These are phyloP conservation scores for Xestia ashworthii DNA, from an alignment of 2,888 invertebrate genomes.

Conservation along the genomic window DNA sequence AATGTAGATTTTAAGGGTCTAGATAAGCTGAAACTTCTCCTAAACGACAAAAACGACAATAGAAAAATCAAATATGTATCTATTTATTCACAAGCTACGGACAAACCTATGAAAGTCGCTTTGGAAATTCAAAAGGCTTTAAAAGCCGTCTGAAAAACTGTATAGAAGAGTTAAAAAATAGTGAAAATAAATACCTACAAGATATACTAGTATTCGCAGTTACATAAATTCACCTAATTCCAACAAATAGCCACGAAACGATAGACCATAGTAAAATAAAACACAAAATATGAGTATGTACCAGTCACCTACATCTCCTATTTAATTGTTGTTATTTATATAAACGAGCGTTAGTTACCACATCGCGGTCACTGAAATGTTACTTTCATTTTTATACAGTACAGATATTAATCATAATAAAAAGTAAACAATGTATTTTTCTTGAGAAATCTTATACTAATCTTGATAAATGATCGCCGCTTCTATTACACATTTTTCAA, in stretches of 20 bases:
- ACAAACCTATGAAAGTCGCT: not conserved
- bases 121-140: not conserved
- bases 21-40: not conserved
- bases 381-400: constrained; percentile 46
- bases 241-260: not conserved
- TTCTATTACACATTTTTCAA: not conserved
- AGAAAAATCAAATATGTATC: not conserved
- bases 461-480: not conserved
- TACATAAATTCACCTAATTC: constrained; percentile 2
- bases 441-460: constrained; percentile 4
- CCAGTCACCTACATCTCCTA: constrained; percentile 32
- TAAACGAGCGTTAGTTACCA: constrained; percentile 36
- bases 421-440: constrained; percentile 1
- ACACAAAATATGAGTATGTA: not conserved
- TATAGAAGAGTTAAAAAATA: not conserved
- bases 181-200: too few relatives aligned
- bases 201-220: not conserved
- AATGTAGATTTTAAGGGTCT: too few relatives aligned
- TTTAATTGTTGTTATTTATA: constrained; percentile 26
- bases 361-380: constrained; percentile 39
- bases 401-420: constrained; percentile 17
- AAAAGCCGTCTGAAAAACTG: too few relatives aligned
- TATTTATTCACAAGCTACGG: not conserved
- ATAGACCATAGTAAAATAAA: constrained; percentile 20
- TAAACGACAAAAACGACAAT: not conserved